Percentiles rank a stretch among this genome's conserved stretches.
phyloP scores from a whole-genome alignment of 1,140 invertebrate species.

The Chlorops oryzae region DNA sequence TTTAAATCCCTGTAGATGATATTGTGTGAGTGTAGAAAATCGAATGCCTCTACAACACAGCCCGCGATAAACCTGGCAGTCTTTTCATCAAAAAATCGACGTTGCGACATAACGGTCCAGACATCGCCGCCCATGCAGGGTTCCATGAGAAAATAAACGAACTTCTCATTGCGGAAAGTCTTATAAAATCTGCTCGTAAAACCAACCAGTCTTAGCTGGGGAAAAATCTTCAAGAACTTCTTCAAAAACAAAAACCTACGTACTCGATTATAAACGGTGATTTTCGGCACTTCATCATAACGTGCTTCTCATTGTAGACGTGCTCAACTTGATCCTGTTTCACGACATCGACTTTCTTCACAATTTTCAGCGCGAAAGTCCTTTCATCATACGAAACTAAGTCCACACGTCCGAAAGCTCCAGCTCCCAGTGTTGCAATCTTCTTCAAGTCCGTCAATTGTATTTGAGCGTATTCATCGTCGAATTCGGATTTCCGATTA shows the following conservation, averaged over 20 bases:
- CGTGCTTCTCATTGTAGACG: slow-evolving; percentile 85
- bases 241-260: slow-evolving; percentile 21
- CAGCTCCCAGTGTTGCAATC: slow-evolving; percentile 82
- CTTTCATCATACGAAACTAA: slow-evolving; percentile 63
- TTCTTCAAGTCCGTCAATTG: slow-evolving; percentile 71
- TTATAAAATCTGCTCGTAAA: slow-evolving; percentile 67
- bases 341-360: slow-evolving; percentile 89
- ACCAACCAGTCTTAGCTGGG: background rate
- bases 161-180: slow-evolving; percentile 91
- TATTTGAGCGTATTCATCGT: slow-evolving; percentile 61
- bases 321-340: slow-evolving; percentile 91
- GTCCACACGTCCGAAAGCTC: slow-evolving; percentile 89
- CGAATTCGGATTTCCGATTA: slow-evolving; percentile 32
- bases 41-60: slow-evolving; percentile 87
- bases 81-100: slow-evolving; percentile 76
- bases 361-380: slow-evolving; percentile 82
- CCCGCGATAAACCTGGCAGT: slow-evolving; percentile 83
- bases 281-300: slow-evolving; percentile 70
- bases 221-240: too few relatives aligned
- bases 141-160: slow-evolving; percentile 96
- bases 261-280: slow-evolving; percentile 80
- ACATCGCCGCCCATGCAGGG: slow-evolving; percentile 94
- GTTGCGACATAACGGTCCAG: slow-evolving; percentile 85
- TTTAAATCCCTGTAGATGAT: slow-evolving; percentile 93
- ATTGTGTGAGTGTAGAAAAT: slow-evolving; percentile 79